Base-by-base conservation (phyloP, 2,888 invertebrate genomes). In the Caenorhabditis imperialis region DNA sequence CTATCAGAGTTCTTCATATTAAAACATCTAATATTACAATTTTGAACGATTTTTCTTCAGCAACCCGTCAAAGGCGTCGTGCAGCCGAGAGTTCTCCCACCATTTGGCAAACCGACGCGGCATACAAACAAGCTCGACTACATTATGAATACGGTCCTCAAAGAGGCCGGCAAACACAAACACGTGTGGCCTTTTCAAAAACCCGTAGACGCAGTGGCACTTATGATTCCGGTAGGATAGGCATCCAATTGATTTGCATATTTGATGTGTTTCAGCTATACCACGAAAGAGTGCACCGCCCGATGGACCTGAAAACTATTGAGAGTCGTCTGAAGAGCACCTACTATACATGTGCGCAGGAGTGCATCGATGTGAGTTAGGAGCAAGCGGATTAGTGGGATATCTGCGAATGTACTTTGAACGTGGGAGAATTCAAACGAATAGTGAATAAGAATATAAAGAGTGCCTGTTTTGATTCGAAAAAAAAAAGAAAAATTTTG, bases 171-270 rank as follows among this genome's bases (percentile, higher is more conserved):
- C 94, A 97, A 95, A 90, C 98, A 99, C 90, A 94, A 95, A 89
- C 96, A 96, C 91, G 94, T 97, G 44, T 99, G 99, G 99, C 99
- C 99, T 60, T 98, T 99, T 89, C 94, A 95, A 86, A 93, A 94
- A 89, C 99, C 99, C 60, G 99, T 99, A 71, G 97, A 99, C 90
- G 94, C 97, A 61, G 93, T 93, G 88, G 94, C 95, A 90, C 92
- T 99, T 79, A 94, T 94, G 90, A 92, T 99, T 88, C 97, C 96
- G 84, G 95, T 95, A 91, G 58, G 70, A 54, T 58, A 42, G 1
- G 23, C 2, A 27, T 60, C 6, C 27, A 16, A 22, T 22, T 37
- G 8, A 55, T 25, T 14, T 12, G 37, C 20, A 12, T 40, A 20
- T 30, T 25, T n/a, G 25, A 14, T 37, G 42, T 14, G 42, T 88